Conservation (phyloP, 2,113 vertebrate species). For the Corythaixoides concolor region DNA sequence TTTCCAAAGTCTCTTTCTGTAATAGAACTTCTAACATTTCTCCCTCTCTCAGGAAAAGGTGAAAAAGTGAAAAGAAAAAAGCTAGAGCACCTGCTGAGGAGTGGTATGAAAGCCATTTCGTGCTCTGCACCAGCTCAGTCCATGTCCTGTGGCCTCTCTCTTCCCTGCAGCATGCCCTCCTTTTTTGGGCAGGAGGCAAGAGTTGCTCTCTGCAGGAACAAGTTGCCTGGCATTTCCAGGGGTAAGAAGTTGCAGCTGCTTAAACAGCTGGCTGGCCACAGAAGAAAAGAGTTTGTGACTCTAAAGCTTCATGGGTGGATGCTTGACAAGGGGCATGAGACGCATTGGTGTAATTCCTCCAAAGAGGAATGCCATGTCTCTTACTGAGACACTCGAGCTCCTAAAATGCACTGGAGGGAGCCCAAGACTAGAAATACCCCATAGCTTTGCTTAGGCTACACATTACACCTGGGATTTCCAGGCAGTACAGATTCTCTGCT, state of each 20-base stretch:
- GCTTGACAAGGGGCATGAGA: background rate
- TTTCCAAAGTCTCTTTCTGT: background rate
- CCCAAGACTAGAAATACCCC: background rate
- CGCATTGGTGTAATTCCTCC: background rate
- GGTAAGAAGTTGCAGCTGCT: background rate
- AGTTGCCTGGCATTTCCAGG: background rate
- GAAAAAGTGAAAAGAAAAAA: background rate
- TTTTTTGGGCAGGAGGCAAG: background rate
- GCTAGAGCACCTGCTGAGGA: background rate
- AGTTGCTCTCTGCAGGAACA: background rate
- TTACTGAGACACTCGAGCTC: background rate
- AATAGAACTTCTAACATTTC: background rate
- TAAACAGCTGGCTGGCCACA: background rate
- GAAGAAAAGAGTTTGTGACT: background rate
- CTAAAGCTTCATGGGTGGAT: background rate
- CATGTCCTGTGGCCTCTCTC: background rate
- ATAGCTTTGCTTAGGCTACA: background rate
- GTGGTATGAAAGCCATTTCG: background rate
- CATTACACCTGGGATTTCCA: background rate
- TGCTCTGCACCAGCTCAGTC: background rate
- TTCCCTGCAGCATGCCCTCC: fast-evolving
- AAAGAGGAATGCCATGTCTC: background rate
- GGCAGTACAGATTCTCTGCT: background rate
- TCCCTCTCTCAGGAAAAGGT: background rate
- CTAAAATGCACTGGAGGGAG: background rate